A percentile compares a stretch with the other conserved stretches of the same genome.
Conservation (phyloP, 2,113 vertebrate species). For the Myxocyprinus asiaticus region DNA sequence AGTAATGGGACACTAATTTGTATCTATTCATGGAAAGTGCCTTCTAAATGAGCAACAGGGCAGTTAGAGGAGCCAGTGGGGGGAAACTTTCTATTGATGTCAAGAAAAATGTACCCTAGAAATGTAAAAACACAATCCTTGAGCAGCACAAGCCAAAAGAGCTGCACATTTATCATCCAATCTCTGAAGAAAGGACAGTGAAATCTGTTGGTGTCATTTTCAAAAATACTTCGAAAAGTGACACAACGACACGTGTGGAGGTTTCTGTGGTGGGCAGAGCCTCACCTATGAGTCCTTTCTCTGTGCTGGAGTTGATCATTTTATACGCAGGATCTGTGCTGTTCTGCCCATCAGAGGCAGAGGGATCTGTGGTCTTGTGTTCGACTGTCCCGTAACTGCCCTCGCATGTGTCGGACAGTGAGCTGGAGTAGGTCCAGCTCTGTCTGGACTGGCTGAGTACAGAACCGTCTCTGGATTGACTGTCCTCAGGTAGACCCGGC, state of each 20-base stretch:
- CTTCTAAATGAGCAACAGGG: too few relatives aligned
- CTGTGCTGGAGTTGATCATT: conserved; percentile 94
- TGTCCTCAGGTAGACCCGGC: conserved; percentile 69
- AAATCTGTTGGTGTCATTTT: conserved; percentile 55
- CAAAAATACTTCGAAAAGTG: conserved; percentile 23
- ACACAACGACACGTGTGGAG: conserved; percentile 34
- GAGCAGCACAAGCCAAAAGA: too few relatives aligned
- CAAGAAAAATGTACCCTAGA: too few relatives aligned
- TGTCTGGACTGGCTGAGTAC: conserved; percentile 79
- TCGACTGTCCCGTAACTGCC: conserved; percentile 88
- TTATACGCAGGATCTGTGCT: conserved; percentile 84
- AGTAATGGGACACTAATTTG: too few relatives aligned
- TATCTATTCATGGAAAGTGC: too few relatives aligned
- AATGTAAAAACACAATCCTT: too few relatives aligned
- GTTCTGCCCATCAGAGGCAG: conserved; percentile 68
- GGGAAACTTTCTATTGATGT: too few relatives aligned
- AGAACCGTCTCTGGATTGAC: conserved; percentile 70
- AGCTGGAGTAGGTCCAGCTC: conserved; percentile 89
- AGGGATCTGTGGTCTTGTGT: conserved; percentile 74
- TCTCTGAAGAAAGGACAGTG: neutral
- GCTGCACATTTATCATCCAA: too few relatives aligned
- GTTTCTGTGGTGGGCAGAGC: neutral
- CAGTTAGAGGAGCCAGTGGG: too few relatives aligned
- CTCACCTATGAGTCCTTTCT: conserved; percentile 96
- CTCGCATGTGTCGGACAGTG: conserved; percentile 86